phyloP scores from a whole-genome alignment of 2,888 invertebrate species.

The Deroplatys truncata region DNA sequence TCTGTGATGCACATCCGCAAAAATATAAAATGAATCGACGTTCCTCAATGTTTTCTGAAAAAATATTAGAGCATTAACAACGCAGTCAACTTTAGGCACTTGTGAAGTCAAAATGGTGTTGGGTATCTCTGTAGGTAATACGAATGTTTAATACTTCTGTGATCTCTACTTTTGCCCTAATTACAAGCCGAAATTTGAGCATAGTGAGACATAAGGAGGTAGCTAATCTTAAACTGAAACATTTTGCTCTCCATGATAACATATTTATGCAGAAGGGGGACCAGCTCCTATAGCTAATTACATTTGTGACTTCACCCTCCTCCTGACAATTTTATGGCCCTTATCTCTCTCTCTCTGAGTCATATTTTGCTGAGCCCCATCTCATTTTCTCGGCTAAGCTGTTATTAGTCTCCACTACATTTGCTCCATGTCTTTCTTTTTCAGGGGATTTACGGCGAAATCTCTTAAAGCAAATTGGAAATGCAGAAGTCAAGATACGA shows the following conservation, averaged over 20 bases:
- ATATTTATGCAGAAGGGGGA: background rate
- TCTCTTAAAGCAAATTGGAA: background rate
- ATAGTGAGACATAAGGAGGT: background rate
- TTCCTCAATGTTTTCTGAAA: too few relatives aligned
- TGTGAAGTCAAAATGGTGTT: too few relatives aligned
- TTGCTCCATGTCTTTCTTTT: background rate
- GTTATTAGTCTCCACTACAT: background rate
- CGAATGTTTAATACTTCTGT: too few relatives aligned
- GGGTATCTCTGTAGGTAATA: too few relatives aligned
- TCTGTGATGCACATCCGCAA: too few relatives aligned
- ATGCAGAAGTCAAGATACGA: background rate
- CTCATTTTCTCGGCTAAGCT: background rate
- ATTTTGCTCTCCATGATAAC: background rate
- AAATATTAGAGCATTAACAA: too few relatives aligned
- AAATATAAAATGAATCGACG: too few relatives aligned
- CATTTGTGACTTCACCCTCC: background rate
- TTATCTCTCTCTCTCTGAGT: background rate
- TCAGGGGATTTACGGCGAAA: background rate
- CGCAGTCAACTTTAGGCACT: too few relatives aligned
- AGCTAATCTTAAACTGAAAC: background rate
- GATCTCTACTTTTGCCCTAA: too few relatives aligned
- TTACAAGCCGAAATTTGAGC: too few relatives aligned
- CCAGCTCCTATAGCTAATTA: background rate
- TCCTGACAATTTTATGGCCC: background rate
- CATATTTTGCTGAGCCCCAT: background rate